Evolutionary conservation across 2,888 invertebrate genomes (phyloP).

Genomic region (Cremastinae sp.): DNA sequence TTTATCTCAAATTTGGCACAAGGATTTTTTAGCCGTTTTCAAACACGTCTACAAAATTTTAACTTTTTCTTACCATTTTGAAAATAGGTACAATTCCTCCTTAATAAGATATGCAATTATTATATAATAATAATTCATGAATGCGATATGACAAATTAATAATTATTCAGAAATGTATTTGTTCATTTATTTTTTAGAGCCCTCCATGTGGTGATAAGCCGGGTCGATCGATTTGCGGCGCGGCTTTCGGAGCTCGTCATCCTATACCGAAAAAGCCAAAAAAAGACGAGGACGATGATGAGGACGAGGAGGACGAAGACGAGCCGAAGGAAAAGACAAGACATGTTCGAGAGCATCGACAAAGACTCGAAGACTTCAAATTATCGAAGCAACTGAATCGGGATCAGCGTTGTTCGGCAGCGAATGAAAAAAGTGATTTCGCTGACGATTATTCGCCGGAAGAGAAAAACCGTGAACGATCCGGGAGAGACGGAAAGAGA

Average conservation of each 20-base stretch:
- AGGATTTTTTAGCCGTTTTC: too few species aligned
- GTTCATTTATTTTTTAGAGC: constrained; percentile 61
- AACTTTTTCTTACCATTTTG: too few species aligned
- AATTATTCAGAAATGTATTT: too few species aligned
- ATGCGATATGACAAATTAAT: too few species aligned
- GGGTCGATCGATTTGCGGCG: constrained; percentile 67
- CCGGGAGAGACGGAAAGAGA: too few species aligned
- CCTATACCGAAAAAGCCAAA: constrained; percentile 57
- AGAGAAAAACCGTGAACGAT: too few species aligned
- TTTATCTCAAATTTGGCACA: too few species aligned
- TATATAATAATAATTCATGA: too few species aligned
- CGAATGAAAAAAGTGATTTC: not conserved
- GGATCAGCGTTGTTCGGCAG: constrained; percentile 58
- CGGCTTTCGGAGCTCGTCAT: constrained; percentile 64
- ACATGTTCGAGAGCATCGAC: constrained; percentile 23
- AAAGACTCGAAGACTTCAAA: constrained; percentile 31
- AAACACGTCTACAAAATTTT: too few species aligned
- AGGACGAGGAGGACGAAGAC: constrained; percentile 50
- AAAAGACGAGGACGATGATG: constrained; percentile 59
- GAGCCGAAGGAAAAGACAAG: constrained; percentile 35
- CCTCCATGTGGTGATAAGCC: constrained; percentile 69
- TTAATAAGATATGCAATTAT: too few species aligned
- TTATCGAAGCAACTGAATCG: constrained; percentile 50
- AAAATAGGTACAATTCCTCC: too few species aligned
- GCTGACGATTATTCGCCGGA: not conserved